Percentiles rank a stretch among this genome's conserved stretches.
Evolutionary conservation across 2,797 vertebrate species (phyloP).

Genomic region (Spea hammondii): DNA sequence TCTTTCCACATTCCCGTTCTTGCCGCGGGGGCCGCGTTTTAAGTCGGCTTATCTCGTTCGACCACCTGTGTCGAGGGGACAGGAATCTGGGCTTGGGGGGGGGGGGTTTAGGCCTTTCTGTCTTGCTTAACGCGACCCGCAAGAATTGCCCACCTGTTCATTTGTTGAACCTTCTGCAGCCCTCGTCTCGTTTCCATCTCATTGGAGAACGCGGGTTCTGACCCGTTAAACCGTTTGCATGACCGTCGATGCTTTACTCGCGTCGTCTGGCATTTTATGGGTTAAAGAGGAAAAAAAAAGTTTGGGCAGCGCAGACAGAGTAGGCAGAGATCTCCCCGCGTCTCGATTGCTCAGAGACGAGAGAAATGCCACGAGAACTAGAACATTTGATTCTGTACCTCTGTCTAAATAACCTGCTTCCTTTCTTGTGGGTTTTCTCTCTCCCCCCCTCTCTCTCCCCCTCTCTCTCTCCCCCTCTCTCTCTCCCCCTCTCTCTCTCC

Average conservation of each 20-base stretch:
- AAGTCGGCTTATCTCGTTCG: conserved; percentile 29
- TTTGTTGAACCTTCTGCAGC: neutral
- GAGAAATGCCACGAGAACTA: no score
- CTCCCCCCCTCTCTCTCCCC: neutral
- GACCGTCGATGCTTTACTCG: no score
- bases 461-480: neutral
- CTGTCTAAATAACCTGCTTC: neutral
- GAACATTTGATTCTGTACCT: no score
- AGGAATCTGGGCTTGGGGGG: conserved; percentile 12
- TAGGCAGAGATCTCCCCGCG: no score
- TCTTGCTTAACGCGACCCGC: conserved; percentile 25
- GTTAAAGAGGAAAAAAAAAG: no score
- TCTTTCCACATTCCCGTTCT: conserved; percentile 6
- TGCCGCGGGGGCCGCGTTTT: neutral
- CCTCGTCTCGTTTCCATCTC: no score
- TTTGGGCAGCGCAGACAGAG: no score
- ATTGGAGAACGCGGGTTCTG: no score
- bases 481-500: neutral
- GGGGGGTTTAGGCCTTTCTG: neutral
- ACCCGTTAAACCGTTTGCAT: no score
- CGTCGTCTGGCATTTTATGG: no score
- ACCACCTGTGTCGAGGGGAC: conserved; percentile 17
- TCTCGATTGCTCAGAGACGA: no score
- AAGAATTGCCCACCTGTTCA: neutral
- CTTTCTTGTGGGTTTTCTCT: neutral